These are phyloP conservation scores for Phenacoccus solenopsis DNA, from an alignment of 1,140 invertebrate species.

Conservation along the genomic window DNA sequence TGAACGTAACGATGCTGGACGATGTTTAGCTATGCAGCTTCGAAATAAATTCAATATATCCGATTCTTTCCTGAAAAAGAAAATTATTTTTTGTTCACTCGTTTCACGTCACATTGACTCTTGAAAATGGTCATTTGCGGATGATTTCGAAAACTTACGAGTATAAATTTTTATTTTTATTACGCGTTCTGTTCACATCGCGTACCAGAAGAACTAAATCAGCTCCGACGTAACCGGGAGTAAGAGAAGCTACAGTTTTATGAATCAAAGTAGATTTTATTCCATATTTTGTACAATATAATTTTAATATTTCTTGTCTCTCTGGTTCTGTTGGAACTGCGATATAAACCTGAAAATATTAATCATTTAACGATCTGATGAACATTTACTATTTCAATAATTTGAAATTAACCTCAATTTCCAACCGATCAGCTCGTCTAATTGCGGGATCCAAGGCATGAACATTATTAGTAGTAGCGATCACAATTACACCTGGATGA, in stretches of 20 bases:
- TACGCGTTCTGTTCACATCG: slow-evolving; percentile 30
- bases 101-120: too few species aligned
- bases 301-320: slow-evolving; percentile 38
- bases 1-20: slow-evolving; percentile 41
- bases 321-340: slow-evolving; percentile 51
- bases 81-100: background rate
- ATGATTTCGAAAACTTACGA: background rate
- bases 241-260: slow-evolving; percentile 31
- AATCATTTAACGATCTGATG: background rate
- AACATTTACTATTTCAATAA: background rate
- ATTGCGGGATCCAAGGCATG: slow-evolving; percentile 32
- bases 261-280: slow-evolving; percentile 24
- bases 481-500: slow-evolving; percentile 27
- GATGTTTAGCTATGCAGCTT: slow-evolving; percentile 19
- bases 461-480: slow-evolving; percentile 34
- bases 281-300: slow-evolving; percentile 19
- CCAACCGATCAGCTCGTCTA: slow-evolving; percentile 33
- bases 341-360: slow-evolving; percentile 53
- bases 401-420: slow-evolving; percentile 28
- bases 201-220: slow-evolving; percentile 36
- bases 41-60: background rate
- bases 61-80: slow-evolving; percentile 12
- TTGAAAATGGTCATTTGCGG: background rate
- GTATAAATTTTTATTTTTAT: slow-evolving; percentile 17
- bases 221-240: slow-evolving; percentile 39